phyloP scores from a whole-genome alignment of 2,113 vertebrate genomes.

The Halichoerus grypus region DNA sequence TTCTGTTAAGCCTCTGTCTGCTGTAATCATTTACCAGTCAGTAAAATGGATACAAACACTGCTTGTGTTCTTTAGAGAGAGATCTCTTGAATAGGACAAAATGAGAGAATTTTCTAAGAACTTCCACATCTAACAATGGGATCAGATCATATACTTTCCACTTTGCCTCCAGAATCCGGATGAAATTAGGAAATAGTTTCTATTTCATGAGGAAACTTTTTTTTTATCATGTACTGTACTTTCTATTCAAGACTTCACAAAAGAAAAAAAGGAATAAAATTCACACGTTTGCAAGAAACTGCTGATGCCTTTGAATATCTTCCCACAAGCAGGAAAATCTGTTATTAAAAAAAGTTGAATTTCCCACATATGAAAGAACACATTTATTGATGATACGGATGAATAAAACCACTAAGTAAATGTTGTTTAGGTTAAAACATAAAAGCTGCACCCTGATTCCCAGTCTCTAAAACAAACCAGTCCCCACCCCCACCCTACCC shows the following conservation, averaged over 20 bases:
- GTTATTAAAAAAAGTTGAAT: not conserved
- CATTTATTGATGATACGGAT: constrained; percentile 13
- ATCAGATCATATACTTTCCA: constrained; percentile 43
- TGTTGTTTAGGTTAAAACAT: not conserved
- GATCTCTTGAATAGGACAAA: not conserved
- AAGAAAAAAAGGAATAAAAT: constrained; percentile 64
- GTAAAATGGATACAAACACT: not conserved
- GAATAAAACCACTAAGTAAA: constrained; percentile 27
- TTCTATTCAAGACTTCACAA: constrained; percentile 59
- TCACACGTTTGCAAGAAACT: constrained; percentile 54
- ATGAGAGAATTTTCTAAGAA: constrained; percentile 13
- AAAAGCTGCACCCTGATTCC: not conserved
- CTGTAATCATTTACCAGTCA: not conserved
- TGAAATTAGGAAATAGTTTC: constrained; percentile 67
- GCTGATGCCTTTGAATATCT: constrained; percentile 60
- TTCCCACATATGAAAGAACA: constrained; percentile 35
- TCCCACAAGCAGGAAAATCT: constrained; percentile 32
- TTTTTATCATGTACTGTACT: constrained; percentile 21
- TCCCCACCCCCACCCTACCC: not conserved
- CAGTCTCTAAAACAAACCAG: not conserved
- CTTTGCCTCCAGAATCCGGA: constrained; percentile 41
- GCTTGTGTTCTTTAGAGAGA: not conserved
- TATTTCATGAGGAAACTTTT: constrained; percentile 40
- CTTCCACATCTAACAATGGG: not conserved
- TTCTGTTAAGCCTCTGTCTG: not conserved